These are phyloP conservation scores for Sthenelais limicola DNA, from an alignment of 2,888 invertebrate genomes.

Conservation along the genomic window DNA sequence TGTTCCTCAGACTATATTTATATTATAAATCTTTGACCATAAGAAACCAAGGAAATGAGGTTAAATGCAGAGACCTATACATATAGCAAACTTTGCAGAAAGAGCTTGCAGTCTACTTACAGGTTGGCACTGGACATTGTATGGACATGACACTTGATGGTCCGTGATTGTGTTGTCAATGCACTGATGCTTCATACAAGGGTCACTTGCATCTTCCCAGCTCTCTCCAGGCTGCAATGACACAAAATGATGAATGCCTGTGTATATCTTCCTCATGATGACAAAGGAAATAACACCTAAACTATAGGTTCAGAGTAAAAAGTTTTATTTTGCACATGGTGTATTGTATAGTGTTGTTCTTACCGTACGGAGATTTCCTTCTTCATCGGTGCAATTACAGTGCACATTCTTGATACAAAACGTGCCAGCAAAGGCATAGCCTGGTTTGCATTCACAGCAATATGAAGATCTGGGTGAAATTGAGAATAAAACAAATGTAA, in stretches of 20 bases:
- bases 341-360: background rate
- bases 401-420: constrained; percentile 6
- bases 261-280: background rate
- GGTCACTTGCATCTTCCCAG: constrained; percentile 6
- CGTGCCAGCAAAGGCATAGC: constrained; percentile 8
- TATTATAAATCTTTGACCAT: background rate
- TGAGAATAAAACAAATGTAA: too few relatives aligned
- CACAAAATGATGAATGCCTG: background rate
- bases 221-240: constrained; percentile 6
- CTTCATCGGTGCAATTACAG: constrained; percentile 25
- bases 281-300: background rate
- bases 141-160: background rate
- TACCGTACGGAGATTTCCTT: background rate
- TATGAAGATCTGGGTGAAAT: constrained; percentile 12
- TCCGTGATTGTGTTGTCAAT: background rate
- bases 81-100: background rate
- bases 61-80: background rate
- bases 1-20: too few relatives aligned
- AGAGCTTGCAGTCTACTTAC: background rate
- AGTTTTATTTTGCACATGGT: background rate
- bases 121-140: constrained; percentile 6
- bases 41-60: background rate
- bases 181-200: constrained; percentile 12
- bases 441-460: constrained; percentile 24
- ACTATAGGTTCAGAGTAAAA: background rate